Evolutionary conservation across 2,888 invertebrate species (phyloP).

Genomic region (Coremacera marginata): DNA sequence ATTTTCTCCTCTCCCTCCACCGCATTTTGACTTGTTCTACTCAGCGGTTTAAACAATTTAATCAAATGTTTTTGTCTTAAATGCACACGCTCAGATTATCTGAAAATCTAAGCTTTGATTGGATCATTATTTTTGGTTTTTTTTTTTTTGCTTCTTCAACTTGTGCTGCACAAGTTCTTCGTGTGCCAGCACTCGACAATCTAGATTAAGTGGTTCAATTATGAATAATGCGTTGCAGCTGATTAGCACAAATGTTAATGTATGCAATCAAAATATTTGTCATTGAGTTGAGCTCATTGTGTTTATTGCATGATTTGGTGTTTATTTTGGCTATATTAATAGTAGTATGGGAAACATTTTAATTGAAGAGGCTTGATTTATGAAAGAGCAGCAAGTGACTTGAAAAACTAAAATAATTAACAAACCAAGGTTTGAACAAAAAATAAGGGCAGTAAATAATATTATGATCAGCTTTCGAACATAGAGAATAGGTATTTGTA

Average conservation of each 20-base stretch:
- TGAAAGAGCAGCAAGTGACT: background rate
- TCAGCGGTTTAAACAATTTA: background rate
- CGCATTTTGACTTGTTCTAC: background rate
- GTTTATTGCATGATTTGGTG: no score
- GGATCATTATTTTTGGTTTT: background rate
- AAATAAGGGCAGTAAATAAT: background rate
- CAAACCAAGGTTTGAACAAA: no score
- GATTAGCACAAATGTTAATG: conserved; percentile 16
- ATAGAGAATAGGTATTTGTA: no score
- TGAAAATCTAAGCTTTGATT: background rate
- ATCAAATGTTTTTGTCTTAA: background rate
- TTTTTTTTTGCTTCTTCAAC: background rate
- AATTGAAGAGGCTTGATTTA: background rate
- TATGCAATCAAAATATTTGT: background rate
- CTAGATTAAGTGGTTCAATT: conserved; percentile 12
- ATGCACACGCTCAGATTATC: conserved; percentile 13
- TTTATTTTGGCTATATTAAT: no score
- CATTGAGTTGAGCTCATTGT: background rate
- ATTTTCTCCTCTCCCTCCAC: no score
- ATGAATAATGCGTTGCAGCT: background rate
- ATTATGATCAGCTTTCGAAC: no score
- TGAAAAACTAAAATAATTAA: no score
- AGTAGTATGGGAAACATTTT: no score
- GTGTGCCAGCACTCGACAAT: background rate
- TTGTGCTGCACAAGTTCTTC: background rate